Evolutionary conservation across 2,113 vertebrate species (phyloP).

Genomic region (Chionomys nivalis): DNA sequence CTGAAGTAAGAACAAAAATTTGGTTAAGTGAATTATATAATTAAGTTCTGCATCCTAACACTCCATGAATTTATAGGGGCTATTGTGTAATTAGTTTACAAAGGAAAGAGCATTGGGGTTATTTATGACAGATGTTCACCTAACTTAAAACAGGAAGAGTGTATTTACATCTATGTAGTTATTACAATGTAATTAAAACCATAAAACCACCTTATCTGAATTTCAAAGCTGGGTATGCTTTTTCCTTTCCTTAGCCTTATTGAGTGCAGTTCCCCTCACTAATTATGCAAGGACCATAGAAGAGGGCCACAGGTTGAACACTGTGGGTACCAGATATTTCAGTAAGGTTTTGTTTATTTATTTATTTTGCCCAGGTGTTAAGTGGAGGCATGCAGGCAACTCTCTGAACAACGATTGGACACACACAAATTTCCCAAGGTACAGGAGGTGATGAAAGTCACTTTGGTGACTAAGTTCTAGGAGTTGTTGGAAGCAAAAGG

Average conservation of each 20-base stretch:
- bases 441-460: not conserved
- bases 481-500: not conserved
- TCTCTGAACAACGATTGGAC: not conserved
- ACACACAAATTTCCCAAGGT: not conserved
- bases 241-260: constrained; percentile 50
- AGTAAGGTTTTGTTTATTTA: not conserved
- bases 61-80: constrained; percentile 72
- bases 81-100: constrained; percentile 80
- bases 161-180: constrained; percentile 73
- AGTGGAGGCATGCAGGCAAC: not conserved
- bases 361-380: constrained; percentile 12
- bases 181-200: constrained; percentile 69
- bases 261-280: constrained; percentile 26
- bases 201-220: constrained; percentile 74
- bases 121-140: constrained; percentile 79
- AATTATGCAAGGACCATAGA: not conserved
- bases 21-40: constrained; percentile 70
- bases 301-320: not conserved
- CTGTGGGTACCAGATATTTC: not conserved
- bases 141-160: constrained; percentile 77
- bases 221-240: constrained; percentile 67
- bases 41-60: constrained; percentile 71
- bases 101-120: constrained; percentile 72
- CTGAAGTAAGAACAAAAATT: constrained; percentile 48
- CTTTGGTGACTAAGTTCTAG: not conserved